Percentiles rank a stretch among this genome's conserved stretches.
phyloP scores from a whole-genome alignment of 2,888 invertebrate genomes.

The Acanthosoma haemorrhoidale region DNA sequence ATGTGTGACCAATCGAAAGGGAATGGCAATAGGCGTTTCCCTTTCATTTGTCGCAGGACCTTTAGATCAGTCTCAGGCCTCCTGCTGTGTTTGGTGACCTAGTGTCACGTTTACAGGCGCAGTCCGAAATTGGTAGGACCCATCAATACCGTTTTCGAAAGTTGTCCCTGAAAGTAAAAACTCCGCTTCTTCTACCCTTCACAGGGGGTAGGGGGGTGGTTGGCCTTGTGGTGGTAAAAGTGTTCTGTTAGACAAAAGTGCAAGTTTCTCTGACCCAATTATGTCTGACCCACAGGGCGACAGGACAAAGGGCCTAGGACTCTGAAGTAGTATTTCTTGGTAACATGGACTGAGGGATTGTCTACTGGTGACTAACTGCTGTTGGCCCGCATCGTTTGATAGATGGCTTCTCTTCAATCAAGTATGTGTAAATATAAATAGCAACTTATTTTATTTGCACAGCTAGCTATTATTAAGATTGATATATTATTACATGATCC shows the following conservation, averaged over 20 bases:
- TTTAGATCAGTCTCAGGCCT: not conserved
- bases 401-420: too few species aligned
- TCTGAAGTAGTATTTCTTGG: not conserved
- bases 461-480: too few species aligned
- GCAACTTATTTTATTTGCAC: too few species aligned
- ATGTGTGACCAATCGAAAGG: not conserved
- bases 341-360: too few species aligned
- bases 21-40: not conserved
- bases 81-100: not conserved
- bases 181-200: not conserved
- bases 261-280: constrained; percentile 31
- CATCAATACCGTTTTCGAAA: too few species aligned
- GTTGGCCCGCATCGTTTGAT: too few species aligned
- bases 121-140: not conserved
- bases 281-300: not conserved
- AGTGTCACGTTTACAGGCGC: not conserved
- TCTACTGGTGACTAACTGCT: too few species aligned
- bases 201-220: too few species aligned
- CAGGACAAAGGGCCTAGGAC: not conserved
- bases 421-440: too few species aligned
- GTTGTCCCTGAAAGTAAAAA: not conserved
- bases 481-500: too few species aligned
- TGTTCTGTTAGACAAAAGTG: constrained; percentile 32
- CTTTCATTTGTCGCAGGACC: not conserved
- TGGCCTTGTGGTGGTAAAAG: constrained; percentile 15